These are phyloP conservation scores for Procambarus virginalis DNA, from an alignment of 1,140 invertebrate genomes.

Conservation along the genomic window DNA sequence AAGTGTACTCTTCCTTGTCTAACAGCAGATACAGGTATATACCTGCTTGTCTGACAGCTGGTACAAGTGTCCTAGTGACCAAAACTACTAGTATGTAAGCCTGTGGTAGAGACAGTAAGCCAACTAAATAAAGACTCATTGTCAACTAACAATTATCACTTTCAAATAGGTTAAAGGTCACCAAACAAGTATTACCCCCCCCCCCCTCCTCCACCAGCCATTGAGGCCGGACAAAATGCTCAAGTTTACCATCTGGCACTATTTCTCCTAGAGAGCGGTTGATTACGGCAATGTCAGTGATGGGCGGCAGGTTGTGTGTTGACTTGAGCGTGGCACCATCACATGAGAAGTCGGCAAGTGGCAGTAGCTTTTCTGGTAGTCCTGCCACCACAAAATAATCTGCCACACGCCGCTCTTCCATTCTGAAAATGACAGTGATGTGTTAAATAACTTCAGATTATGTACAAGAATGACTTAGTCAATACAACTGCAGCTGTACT, in stretches of 20 bases:
- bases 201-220: background rate
- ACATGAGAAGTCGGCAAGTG: slow-evolving; percentile 85
- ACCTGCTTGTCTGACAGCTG: too few species aligned
- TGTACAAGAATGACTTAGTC: too few species aligned
- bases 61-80: too few species aligned
- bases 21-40: too few species aligned
- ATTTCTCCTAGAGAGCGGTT: slow-evolving; percentile 91
- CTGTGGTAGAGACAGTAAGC: too few species aligned
- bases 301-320: slow-evolving; percentile 84
- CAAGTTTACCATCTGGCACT: slow-evolving; percentile 63
- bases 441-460: too few species aligned
- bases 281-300: slow-evolving; percentile 94
- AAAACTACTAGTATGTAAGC: too few species aligned
- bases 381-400: slow-evolving; percentile 99
- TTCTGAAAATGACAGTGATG: background rate
- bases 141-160: too few species aligned
- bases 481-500: too few species aligned
- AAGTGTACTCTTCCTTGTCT: too few species aligned
- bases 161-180: too few species aligned
- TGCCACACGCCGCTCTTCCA: slow-evolving; percentile 76
- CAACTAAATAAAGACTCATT: too few species aligned
- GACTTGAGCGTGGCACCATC: slow-evolving; percentile 86
- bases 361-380: slow-evolving; percentile 85
- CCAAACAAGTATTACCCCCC: background rate
- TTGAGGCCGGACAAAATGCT: background rate